phyloP scores from a whole-genome alignment of 2,888 invertebrate species.

The Phaonia tiefii region DNA sequence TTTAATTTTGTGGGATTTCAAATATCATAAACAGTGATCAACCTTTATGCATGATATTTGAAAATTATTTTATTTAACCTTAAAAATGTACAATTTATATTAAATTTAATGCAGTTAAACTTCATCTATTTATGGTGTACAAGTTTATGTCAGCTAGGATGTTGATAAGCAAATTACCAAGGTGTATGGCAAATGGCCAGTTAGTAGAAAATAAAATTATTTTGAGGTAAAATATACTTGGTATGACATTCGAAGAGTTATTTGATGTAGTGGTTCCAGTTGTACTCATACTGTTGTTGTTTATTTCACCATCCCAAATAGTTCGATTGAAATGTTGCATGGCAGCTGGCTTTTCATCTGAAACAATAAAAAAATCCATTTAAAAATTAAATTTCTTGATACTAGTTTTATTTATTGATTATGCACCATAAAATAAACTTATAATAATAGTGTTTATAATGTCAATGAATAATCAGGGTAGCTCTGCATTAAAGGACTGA shows the following conservation, averaged over 20 bases:
- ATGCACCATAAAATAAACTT: too few species aligned
- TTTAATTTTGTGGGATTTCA: slow-evolving; percentile 42
- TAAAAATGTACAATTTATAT: slow-evolving; percentile 62
- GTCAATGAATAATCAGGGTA: too few species aligned
- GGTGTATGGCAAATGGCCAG: slow-evolving; percentile 11
- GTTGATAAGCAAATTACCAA: slow-evolving; percentile 41
- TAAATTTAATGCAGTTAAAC: slow-evolving; percentile 50
- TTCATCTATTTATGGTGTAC: slow-evolving; percentile 61
- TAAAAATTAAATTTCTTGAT: too few species aligned
- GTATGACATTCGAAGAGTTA: slow-evolving; percentile 51
- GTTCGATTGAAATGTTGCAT: slow-evolving; percentile 80
- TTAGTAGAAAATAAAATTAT: slow-evolving; percentile 59
- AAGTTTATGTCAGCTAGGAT: slow-evolving; percentile 39
- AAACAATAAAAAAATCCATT: slow-evolving; percentile 50
- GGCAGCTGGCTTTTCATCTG: slow-evolving; percentile 80
- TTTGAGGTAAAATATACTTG: slow-evolving; percentile 64
- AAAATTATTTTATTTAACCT: slow-evolving; percentile 64
- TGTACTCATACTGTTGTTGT: slow-evolving; percentile 71
- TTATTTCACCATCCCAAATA: slow-evolving; percentile 75
- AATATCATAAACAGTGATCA: slow-evolving; percentile 54
- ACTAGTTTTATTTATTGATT: too few species aligned
- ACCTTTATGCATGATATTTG: slow-evolving; percentile 63
- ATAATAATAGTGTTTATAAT: too few species aligned
- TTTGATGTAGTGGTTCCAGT: slow-evolving; percentile 68
- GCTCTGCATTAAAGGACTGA: too few species aligned